Percentiles rank a stretch among this genome's conserved stretches.
These are phyloP conservation scores for Loxodonta africana DNA, from an alignment of 2,113 vertebrate species.

Conservation along the genomic window DNA sequence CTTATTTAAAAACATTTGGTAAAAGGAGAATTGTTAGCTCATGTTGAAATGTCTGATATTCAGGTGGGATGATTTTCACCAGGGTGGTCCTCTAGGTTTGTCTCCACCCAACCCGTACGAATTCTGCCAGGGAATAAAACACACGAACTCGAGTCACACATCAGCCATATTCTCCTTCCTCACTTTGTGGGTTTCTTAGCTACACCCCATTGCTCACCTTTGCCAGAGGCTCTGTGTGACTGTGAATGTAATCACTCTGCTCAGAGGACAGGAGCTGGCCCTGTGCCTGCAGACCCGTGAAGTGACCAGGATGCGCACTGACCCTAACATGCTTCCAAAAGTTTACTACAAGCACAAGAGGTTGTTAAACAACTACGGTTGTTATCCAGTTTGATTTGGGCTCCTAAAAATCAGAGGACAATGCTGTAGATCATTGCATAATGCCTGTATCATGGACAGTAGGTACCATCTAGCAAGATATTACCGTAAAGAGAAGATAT, in stretches of 20 bases:
- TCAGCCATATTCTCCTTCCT: neutral
- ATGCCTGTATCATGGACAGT: no score
- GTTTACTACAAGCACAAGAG: neutral
- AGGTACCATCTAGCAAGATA: neutral
- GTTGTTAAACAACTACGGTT: neutral
- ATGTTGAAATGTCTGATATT: neutral
- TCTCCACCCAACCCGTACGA: neutral
- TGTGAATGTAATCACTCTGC: neutral
- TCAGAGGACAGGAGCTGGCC: neutral
- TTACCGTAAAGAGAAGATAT: neutral
- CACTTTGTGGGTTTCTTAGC: neutral
- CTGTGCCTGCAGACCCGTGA: rapidly evolving
- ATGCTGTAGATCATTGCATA: rapidly evolving
- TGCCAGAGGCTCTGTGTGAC: rapidly evolving
- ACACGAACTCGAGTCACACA: neutral
- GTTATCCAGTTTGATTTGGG: neutral
- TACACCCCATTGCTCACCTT: neutral
- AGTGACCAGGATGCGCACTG: neutral
- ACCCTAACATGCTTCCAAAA: neutral
- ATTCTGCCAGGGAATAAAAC: neutral
- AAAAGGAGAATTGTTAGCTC: neutral
- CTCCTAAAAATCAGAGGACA: no score
- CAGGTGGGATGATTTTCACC: neutral
- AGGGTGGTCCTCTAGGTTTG: neutral
- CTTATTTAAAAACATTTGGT: neutral